Evolutionary conservation across 1,140 invertebrate species (phyloP), one percentile per base, ranked within the genome.

Genomic region (Helicoverpa armigera): DNA sequence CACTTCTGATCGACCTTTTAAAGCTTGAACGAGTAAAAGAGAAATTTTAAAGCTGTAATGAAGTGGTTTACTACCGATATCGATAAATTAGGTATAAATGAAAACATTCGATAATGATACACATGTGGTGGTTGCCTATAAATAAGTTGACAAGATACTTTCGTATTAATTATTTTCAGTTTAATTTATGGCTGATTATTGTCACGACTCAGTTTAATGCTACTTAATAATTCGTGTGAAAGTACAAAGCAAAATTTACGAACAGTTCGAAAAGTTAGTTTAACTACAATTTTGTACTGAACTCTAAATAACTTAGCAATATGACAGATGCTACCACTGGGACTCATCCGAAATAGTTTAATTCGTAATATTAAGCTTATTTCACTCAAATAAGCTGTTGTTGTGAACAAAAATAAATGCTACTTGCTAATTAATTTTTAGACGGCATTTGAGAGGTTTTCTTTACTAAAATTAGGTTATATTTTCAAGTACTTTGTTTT

Each of bases 311-410:
- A 60, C 54, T 54, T 73, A 16, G 18, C n/a, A 75, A 75, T 61
- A 14, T 63, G 73, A 75, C 73, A 75, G 73, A 75, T 75, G 58
- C 35, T 23, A 43, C 73, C 16, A 75, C 18, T n/a, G 73, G 73
- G 73, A 75, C 31, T 61, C 4, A 12, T 14, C 51, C 29, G n/a
- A 16, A 75, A 75, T 43, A 43, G 35, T 43, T 43, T 43, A 43
- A 43, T 43, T 43, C 35, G 35, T 7, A 43, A 43, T 43, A 43
- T 9, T 43, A 43, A 43, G 5, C 35, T 43, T 43, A 43, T 43
- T 43, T 43, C 7, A 43, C 35, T 43, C 5, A 43, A 43, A 43
- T 7, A 43, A 43, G 35, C 5, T 43, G 35, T 1, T 43, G 4
- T 43, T 43, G 5, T 43, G 35, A 9, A 43, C 35, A 3, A 43